A percentile compares a stretch with the other conserved stretches of the same genome.
These are phyloP conservation scores for Cylloceria caligata DNA, from an alignment of 2,888 invertebrate species.

Conservation along the genomic window DNA sequence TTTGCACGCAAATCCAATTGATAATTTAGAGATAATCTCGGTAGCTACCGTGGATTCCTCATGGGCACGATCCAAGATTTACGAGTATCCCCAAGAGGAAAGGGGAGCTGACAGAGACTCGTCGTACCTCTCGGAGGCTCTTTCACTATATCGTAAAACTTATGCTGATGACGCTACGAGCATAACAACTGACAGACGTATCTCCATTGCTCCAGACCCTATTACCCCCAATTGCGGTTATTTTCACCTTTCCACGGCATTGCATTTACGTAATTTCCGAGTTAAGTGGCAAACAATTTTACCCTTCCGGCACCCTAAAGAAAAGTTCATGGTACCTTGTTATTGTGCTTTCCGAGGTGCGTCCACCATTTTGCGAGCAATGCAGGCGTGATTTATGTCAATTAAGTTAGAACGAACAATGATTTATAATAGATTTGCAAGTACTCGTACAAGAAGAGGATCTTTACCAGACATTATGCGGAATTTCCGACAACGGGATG, in stretches of 20 bases:
- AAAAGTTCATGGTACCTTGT: background rate
- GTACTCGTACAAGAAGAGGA: slow-evolving; percentile 19
- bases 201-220: background rate
- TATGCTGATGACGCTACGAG: slow-evolving; percentile 17
- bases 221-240: background rate
- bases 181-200: background rate
- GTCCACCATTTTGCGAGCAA: background rate
- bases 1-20: slow-evolving; percentile 34
- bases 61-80: slow-evolving; percentile 28
- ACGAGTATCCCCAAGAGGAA: slow-evolving; percentile 30
- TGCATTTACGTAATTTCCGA: slow-evolving; percentile 2
- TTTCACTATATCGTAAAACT: slow-evolving; percentile 21
- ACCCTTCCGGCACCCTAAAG: slow-evolving; percentile 6
- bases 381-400: background rate
- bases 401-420: background rate
- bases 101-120: background rate
- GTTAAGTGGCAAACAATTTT: slow-evolving; percentile 2
- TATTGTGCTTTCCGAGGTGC: background rate
- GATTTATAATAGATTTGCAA: background rate
- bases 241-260: background rate
- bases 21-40: slow-evolving; percentile 40
- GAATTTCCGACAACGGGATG: slow-evolving; percentile 64
- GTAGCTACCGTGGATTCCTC: slow-evolving; percentile 32
- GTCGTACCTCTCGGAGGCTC: background rate
- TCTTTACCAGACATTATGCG: background rate